phyloP scores from a whole-genome alignment of 2,797 vertebrate species.

The Nasua narica region DNA sequence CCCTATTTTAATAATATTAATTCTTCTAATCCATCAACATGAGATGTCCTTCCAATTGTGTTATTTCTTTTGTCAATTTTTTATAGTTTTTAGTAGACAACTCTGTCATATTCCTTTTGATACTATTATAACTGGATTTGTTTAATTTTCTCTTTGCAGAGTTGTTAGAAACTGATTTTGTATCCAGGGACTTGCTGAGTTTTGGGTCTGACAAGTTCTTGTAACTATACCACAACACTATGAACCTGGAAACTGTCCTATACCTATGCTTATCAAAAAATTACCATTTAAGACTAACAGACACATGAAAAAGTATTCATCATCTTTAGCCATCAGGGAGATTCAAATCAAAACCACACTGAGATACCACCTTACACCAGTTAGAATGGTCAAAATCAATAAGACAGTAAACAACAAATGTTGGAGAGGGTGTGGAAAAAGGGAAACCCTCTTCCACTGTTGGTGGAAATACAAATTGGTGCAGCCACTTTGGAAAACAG shows the following conservation, averaged over 20 bases:
- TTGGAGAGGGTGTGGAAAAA: too few relatives aligned
- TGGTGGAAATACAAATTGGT: too few relatives aligned
- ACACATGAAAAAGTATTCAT: too few relatives aligned
- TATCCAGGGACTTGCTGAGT: not conserved
- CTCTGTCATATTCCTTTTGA: not conserved
- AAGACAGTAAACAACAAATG: too few relatives aligned
- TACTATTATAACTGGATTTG: not conserved
- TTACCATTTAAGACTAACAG: too few relatives aligned
- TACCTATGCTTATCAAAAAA: not conserved
- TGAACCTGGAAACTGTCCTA: not conserved
- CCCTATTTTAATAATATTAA: not conserved
- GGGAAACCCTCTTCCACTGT: too few relatives aligned
- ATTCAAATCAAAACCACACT: too few relatives aligned
- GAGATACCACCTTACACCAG: too few relatives aligned
- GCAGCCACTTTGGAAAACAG: too few relatives aligned
- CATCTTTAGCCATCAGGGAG: too few relatives aligned
- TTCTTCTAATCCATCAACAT: not conserved
- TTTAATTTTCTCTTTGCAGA: not conserved
- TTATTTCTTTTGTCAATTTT: not conserved
- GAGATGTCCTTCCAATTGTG: not conserved
- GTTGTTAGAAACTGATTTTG: not conserved
- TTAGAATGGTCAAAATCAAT: too few relatives aligned
- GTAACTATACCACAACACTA: not conserved
- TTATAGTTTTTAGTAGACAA: not conserved
- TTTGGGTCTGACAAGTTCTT: not conserved